phyloP scores from a whole-genome alignment of 1,140 invertebrate species.

The Anastrepha ludens region DNA sequence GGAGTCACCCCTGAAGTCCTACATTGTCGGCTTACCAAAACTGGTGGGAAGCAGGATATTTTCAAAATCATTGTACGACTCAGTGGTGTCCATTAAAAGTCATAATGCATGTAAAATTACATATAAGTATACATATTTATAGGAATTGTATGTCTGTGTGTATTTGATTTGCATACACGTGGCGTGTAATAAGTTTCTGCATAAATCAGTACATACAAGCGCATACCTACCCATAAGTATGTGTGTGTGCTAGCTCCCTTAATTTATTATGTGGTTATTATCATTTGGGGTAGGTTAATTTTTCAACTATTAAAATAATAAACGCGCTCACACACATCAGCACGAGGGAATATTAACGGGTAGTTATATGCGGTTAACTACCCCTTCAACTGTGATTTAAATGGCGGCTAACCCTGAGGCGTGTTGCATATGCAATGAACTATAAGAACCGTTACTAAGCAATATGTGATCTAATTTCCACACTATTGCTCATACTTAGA shows the following conservation, averaged over 20 bases:
- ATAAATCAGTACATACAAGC: not conserved
- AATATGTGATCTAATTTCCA: not conserved
- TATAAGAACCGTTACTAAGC: not conserved
- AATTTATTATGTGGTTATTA: slow-evolving; percentile 33
- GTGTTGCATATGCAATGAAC: slow-evolving; percentile 28
- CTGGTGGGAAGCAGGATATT: too few relatives aligned
- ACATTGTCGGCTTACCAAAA: too few relatives aligned
- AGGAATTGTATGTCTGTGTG: not conserved
- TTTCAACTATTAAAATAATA: slow-evolving; percentile 47
- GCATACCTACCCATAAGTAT: not conserved
- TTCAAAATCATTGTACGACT: too few relatives aligned
- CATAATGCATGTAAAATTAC: not conserved
- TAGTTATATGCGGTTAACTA: slow-evolving; percentile 38
- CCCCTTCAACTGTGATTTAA: slow-evolving; percentile 43
- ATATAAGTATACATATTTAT: not conserved
- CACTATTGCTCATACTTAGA: not conserved
- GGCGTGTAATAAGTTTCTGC: too few relatives aligned
- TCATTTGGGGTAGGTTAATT: slow-evolving; percentile 34
- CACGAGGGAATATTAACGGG: slow-evolving; percentile 17
- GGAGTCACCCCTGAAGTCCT: too few relatives aligned
- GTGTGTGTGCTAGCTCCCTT: slow-evolving; percentile 21
- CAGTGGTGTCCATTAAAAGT: too few relatives aligned
- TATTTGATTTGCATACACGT: too few relatives aligned
- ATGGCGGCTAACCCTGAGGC: slow-evolving; percentile 48
- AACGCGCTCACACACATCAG: not conserved